These are phyloP conservation scores for Orycteropus afer DNA, from an alignment of 2,113 vertebrate species.

Conservation along the genomic window DNA sequence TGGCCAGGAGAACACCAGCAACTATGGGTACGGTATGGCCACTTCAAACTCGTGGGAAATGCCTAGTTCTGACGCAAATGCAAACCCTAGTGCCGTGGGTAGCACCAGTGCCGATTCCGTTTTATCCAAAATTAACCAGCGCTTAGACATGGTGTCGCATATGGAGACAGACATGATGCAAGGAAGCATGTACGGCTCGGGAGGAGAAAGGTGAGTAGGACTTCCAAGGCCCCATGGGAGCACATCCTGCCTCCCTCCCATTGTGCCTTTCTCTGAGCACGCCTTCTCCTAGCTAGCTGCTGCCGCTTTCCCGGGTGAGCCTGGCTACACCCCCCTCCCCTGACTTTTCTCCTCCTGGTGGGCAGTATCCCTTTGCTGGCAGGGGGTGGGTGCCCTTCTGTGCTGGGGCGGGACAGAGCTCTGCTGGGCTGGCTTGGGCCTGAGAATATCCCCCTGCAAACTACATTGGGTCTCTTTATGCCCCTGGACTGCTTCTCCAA, in stretches of 20 bases:
- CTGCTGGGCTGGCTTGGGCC: too few relatives aligned
- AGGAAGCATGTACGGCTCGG: slow-evolving; percentile 81
- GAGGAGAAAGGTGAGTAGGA: slow-evolving; percentile 83
- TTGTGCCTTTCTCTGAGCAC: not conserved
- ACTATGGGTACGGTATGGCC: slow-evolving; percentile 84
- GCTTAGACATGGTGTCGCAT: slow-evolving; percentile 91
- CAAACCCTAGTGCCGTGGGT: slow-evolving; percentile 76
- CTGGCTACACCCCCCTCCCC: not conserved
- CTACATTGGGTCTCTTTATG: not conserved
- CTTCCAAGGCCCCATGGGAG: not conserved
- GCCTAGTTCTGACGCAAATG: slow-evolving; percentile 80
- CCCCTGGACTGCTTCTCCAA: not conserved
- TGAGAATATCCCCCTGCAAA: not conserved
- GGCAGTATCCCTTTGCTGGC: too few relatives aligned
- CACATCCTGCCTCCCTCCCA: not conserved
- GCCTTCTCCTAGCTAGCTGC: not conserved
- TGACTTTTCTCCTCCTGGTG: not conserved
- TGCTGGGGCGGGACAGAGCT: too few relatives aligned
- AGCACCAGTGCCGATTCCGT: slow-evolving; percentile 88
- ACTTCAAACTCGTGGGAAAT: slow-evolving; percentile 85
- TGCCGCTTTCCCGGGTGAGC: not conserved
- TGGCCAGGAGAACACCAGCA: slow-evolving; percentile 82
- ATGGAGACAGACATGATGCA: slow-evolving; percentile 82
- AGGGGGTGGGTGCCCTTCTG: too few relatives aligned
- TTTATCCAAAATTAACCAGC: slow-evolving; percentile 93